Conservation (phyloP, 2,113 vertebrate species). For the Pygathrix nemaeus region DNA sequence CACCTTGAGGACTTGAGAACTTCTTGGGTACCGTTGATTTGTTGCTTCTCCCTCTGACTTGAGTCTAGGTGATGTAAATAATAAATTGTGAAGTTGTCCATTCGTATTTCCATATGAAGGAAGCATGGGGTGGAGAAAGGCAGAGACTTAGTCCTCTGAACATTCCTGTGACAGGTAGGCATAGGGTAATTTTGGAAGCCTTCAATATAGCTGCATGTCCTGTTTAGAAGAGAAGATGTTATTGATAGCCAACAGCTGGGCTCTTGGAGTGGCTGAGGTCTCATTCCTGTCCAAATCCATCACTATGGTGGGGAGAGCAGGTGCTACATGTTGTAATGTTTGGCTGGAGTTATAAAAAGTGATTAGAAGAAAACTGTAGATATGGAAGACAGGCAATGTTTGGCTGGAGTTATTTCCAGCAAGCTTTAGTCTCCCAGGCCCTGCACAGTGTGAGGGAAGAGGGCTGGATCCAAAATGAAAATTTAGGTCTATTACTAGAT, state of each 20-base stretch:
- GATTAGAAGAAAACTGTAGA: too few relatives aligned
- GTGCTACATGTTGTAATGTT: background rate
- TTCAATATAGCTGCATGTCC: background rate
- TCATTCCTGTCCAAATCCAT: background rate
- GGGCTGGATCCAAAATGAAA: background rate
- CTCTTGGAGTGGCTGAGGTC: background rate
- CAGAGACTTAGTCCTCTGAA: background rate
- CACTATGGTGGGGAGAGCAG: background rate
- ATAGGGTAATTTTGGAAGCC: background rate
- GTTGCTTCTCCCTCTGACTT: background rate
- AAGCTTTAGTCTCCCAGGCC: background rate
- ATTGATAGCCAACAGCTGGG: background rate
- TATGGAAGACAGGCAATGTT: too few relatives aligned
- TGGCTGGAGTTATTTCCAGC: background rate
- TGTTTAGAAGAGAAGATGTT: background rate
- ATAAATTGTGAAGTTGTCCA: background rate
- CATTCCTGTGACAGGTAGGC: background rate
- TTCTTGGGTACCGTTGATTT: background rate
- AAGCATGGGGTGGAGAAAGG: background rate
- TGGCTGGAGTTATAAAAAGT: background rate
- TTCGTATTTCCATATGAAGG: background rate
- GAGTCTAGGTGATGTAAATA: background rate
- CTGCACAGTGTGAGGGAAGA: background rate
- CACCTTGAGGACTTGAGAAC: background rate
- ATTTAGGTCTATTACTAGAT: background rate